phyloP scores from a whole-genome alignment of 2,888 invertebrate genomes.

The Lapara coniferarum region DNA sequence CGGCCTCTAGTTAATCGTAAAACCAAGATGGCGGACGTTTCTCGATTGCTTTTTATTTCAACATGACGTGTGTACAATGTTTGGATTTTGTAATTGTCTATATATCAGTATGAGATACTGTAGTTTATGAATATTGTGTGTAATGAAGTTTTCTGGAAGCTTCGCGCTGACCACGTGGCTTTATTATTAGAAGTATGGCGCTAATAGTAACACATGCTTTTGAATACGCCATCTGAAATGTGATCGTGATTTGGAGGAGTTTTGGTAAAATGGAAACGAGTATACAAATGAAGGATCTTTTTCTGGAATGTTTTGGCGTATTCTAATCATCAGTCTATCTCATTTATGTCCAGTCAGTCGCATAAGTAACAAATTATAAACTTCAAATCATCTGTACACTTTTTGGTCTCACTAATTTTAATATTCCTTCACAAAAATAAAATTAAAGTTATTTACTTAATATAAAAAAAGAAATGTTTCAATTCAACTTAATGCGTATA shows the following conservation, averaged over 20 bases:
- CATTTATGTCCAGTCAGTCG: too few relatives aligned
- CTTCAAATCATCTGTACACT: neutral
- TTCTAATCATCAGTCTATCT: too few relatives aligned
- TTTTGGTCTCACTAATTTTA: too few relatives aligned
- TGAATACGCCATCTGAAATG: neutral
- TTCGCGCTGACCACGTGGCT: too few relatives aligned
- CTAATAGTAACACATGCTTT: neutral
- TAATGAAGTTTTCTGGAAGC: neutral
- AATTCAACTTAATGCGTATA: too few relatives aligned
- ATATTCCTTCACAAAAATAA: too few relatives aligned
- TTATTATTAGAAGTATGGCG: constrained; percentile 5
- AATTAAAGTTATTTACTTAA: too few relatives aligned
- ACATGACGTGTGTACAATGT: neutral
- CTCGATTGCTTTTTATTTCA: neutral
- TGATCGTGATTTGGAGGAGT: neutral
- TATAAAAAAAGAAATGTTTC: too few relatives aligned
- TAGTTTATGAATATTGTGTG: neutral
- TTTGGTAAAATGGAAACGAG: too few relatives aligned
- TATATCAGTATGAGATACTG: neutral
- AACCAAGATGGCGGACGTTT: neutral
- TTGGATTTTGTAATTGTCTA: neutral
- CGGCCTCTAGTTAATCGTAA: constrained; percentile 4
- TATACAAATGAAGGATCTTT: too few relatives aligned
- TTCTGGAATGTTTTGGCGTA: too few relatives aligned
- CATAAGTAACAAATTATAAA: neutral